Evolutionary conservation across 2,888 invertebrate species (phyloP).

Genomic region (Ichneumoninae sp.): DNA sequence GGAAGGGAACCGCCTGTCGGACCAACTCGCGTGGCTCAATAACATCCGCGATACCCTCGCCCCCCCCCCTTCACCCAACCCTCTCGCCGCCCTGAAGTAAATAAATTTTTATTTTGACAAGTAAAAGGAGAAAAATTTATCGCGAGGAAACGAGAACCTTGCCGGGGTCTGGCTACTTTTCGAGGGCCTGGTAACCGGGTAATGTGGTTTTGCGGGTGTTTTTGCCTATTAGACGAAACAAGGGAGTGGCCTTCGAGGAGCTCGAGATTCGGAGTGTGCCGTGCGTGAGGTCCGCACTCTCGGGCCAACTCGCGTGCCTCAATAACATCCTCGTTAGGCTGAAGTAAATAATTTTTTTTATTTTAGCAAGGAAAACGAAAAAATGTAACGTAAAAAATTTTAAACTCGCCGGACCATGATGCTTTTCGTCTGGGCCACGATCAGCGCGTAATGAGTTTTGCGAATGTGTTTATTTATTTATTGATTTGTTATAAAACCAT

Average conservation of each 20-base stretch:
- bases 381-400: conserved; percentile 73
- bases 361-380: conserved; percentile 77
- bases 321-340: conserved; percentile 52
- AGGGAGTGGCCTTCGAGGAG: conserved; percentile 69
- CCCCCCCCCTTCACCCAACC: conserved; percentile 27
- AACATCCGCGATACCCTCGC: conserved; percentile 59
- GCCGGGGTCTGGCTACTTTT: background rate
- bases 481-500: too few relatives aligned
- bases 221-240: conserved; percentile 80
- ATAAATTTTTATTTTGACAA: conserved; percentile 79
- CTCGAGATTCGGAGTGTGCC: conserved; percentile 64
- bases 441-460: background rate
- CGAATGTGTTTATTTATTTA: too few relatives aligned
- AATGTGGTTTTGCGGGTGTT: conserved; percentile 57
- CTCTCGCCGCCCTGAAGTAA: background rate
- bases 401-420: conserved; percentile 18
- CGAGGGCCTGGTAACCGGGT: background rate
- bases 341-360: conserved; percentile 70
- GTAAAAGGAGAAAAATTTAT: conserved; percentile 75
- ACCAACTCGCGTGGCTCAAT: conserved; percentile 63
- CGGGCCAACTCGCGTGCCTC: conserved; percentile 50
- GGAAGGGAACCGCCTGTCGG: conserved; percentile 19
- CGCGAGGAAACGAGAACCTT: conserved; percentile 63
- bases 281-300: conserved; percentile 40
- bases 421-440: too few relatives aligned